These are phyloP conservation scores for Callosobruchus maculatus DNA, from an alignment of 2,888 invertebrate species.

Conservation along the genomic window DNA sequence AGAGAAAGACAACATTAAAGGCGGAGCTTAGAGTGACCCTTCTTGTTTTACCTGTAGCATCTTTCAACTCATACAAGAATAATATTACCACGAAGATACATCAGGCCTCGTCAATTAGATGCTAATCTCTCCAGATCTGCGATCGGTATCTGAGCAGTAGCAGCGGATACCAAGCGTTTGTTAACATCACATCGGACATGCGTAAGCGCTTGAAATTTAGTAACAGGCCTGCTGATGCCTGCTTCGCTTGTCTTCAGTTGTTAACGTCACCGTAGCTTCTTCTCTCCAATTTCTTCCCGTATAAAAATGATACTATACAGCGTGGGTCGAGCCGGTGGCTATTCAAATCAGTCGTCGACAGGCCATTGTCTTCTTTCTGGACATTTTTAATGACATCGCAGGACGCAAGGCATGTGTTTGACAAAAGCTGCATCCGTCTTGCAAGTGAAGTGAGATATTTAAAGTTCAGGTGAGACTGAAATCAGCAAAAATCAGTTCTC, in stretches of 20 bases:
- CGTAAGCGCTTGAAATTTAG: no score
- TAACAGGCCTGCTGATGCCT: neutral
- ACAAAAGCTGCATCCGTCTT: no score
- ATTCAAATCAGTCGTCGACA: neutral
- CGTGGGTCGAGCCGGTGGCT: neutral
- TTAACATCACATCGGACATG: constrained; percentile 24
- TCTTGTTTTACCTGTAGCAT: no score
- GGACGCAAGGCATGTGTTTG: no score
- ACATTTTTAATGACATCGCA: neutral
- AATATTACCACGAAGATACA: neutral
- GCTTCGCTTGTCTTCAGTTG: neutral
- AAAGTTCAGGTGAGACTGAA: no score
- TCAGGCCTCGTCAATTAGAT: constrained; percentile 2
- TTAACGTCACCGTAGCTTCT: no score
- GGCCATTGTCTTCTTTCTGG: neutral
- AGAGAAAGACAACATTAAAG: no score
- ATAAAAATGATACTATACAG: neutral
- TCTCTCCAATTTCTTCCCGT: no score
- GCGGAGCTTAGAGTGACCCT: no score
- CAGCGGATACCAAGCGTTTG: constrained; percentile 31
- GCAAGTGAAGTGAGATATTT: no score
- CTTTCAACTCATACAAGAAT: no score
- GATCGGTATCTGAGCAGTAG: constrained; percentile 39
- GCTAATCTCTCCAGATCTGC: constrained; percentile 25
- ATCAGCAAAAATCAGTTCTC: no score